Base-by-base conservation (phyloP, 1,140 invertebrate species). In the Sycophila sp. region DNA sequence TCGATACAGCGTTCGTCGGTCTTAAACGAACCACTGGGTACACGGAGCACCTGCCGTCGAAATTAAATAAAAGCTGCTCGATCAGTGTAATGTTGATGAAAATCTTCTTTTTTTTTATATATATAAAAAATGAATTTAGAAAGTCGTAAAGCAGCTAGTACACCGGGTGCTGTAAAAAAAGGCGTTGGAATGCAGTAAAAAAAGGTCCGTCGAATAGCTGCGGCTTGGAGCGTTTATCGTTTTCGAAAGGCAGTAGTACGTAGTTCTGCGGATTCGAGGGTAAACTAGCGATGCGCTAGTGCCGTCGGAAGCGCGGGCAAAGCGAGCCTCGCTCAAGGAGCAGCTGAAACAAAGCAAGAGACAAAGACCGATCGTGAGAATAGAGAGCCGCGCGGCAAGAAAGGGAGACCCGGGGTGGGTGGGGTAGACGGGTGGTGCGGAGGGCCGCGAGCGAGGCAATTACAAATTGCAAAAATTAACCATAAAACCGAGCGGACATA, bases 391-490 rank as follows among this genome's bases (percentile, higher is more conserved):
- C 19, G n/a, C 24, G 63, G 28, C 17, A 32, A 17, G 36, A 26
- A 22, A n/a, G 42, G 19, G 13, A 45, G 40, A 28, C 24, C 24
- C 1, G 17, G 24, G 30, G 13, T 7, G 19, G n/a, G 15, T 6
- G 38, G 1, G 15, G 45, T 4, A 4, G 6, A 19, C n/a, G 19
- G 10, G 36, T 30, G 15, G 11, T 40, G 40, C 15, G 40, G 62
- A 13, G 28, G 56, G 38, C 42, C 64, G 51, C 49, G 53, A 55
- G 63, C 53, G 68, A 75, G 65, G 79, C 80, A 82, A 83, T 84
- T 83, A 84, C 82, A 81, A 83, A 85, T 85, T 82, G 80, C 77
- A 81, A 83, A 83, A 83, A 83, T 81, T 80, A 80, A 77, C 77
- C 80, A 79, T 83, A 81, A 84, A 83, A 83, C 73, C 67, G 69